Conservation (phyloP, 2,113 vertebrate species). For the Bufo gargarizans region DNA sequence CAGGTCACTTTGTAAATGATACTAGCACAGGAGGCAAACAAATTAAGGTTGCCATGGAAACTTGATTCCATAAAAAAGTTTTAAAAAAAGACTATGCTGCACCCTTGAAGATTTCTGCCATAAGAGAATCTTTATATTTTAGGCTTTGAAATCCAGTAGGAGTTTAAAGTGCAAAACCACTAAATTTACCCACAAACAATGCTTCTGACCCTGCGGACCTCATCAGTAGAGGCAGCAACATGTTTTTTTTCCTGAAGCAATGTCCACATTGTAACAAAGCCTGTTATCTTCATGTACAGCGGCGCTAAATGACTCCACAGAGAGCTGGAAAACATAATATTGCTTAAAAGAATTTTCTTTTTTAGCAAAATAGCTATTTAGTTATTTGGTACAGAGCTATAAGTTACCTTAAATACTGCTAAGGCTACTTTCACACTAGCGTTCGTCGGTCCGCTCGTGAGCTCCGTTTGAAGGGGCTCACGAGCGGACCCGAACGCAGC, state of each 20-base stretch:
- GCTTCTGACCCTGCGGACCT: constrained; percentile 24
- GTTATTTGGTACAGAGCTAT: not conserved
- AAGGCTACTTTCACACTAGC: no score
- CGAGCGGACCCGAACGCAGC: no score
- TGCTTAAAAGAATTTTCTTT: not conserved
- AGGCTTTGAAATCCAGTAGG: constrained; percentile 4
- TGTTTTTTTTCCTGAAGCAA: not conserved
- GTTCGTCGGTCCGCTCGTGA: no score
- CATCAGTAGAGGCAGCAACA: constrained; percentile 20
- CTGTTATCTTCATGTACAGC: not conserved
- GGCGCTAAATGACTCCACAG: not conserved
- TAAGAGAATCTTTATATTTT: constrained; percentile 38
- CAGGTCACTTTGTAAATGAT: constrained; percentile 51
- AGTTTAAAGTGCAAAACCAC: constrained; percentile 31
- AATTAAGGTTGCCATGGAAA: constrained; percentile 57
- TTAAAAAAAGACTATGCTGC: constrained; percentile 25
- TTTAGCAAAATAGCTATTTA: not conserved
- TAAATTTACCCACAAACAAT: constrained; percentile 17
- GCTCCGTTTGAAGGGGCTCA: no score
- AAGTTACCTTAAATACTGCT: not conserved
- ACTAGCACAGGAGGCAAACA: constrained; percentile 52
- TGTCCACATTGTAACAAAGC: not conserved
- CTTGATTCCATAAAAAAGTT: constrained; percentile 47
- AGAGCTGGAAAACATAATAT: not conserved
- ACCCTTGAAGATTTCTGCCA: constrained; percentile 26